Evolutionary conservation across 2,113 vertebrate species (phyloP).

Genomic region (Dendrocopos noguchii): DNA sequence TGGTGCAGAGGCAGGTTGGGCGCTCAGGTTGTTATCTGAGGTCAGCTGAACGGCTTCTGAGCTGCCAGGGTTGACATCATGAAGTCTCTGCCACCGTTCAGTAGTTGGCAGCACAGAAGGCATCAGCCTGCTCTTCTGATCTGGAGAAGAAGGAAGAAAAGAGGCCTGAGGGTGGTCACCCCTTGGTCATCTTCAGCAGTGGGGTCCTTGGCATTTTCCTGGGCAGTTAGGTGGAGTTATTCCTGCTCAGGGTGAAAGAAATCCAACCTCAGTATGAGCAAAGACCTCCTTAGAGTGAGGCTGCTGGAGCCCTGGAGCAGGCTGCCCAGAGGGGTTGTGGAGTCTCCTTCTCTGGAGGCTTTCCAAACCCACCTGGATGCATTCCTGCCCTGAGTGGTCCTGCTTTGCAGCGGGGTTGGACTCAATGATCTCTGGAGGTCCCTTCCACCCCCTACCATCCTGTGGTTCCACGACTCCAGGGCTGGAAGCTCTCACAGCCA

Average conservation of each 20-base stretch:
- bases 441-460: too few species aligned
- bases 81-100: background rate
- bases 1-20: background rate
- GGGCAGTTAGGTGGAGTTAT: background rate
- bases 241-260: background rate
- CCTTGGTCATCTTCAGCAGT: background rate
- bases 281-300: too few species aligned
- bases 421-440: too few species aligned
- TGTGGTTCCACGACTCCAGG: background rate
- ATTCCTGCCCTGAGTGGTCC: too few species aligned
- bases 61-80: accelerated
- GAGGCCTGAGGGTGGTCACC: background rate
- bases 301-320: too few species aligned
- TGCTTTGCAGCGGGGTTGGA: too few species aligned
- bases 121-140: background rate
- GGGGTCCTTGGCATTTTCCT: background rate
- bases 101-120: background rate
- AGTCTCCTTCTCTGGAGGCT: too few species aligned
- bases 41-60: background rate
- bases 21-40: background rate
- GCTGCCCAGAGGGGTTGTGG: too few species aligned
- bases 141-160: background rate
- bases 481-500: background rate
- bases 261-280: too few species aligned
- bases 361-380: too few species aligned